Evolutionary conservation across 2,888 invertebrate species (phyloP), one percentile per base, ranked within the genome.

Genomic region (Temnothorax ravouxi): DNA sequence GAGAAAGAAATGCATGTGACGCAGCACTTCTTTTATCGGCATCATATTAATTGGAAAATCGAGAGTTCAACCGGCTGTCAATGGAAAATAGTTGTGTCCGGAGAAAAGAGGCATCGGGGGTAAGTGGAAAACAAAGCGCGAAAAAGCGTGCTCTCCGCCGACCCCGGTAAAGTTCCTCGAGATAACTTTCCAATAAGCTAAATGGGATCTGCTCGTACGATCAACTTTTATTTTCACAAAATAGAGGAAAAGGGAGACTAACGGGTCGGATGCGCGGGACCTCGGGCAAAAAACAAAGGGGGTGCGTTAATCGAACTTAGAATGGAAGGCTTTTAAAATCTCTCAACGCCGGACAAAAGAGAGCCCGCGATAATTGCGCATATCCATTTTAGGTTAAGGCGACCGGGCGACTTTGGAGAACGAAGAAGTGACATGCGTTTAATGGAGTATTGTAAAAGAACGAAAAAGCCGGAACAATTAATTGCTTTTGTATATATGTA

Each of bases 121-220:
- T 82, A 81, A 67, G 87, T 71, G 87, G 71, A 77, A 85, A 80
- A 84, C 69, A 86, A 88, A 88, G 88, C 84, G 87, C 62, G 34
- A 77, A 77, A 84, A 86, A 85, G 82, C 80, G 75, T 83, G 85
- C 80, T 84, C 66, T 83, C 83, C 56, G 15, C 15, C 77, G 79
- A 66, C 84, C 86, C 84, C 86, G 90, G 90, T 91, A 90, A 91
- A 90, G 85, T 90, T 90, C 83, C 85, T 62, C 84, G 88, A 90
- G 90, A 88, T 90, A 91, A 89, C 88, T 89, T 88, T 84, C 81
- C 86, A 71, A n/a, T n/a, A n/a, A 77, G 87, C 85, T 88, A 89
- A 89, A 89, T 89, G 89, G 87, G 75, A 81, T 83, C 85, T 54
- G 44, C 75, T 85, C 72, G 87, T 79, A 81, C 84, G 85, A 80